Evolutionary conservation across 2,888 invertebrate species (phyloP).

Genomic region (Tyria jacobaeae): DNA sequence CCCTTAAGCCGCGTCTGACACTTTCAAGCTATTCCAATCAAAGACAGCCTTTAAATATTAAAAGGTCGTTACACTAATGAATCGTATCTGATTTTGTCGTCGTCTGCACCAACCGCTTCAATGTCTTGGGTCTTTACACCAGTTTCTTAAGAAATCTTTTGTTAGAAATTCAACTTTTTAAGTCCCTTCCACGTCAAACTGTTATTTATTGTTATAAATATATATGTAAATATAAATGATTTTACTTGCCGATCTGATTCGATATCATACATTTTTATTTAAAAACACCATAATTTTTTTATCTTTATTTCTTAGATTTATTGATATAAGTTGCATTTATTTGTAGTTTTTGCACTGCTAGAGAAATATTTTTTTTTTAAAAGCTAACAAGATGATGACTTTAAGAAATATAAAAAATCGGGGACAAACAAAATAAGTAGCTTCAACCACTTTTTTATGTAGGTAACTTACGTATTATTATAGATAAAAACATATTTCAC

Average conservation of each 20-base stretch:
- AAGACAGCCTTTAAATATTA: conserved; percentile 82
- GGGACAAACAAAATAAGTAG: no score
- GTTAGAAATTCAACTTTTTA: conserved; percentile 51
- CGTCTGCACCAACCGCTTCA: conserved; percentile 67
- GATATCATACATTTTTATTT: no score
- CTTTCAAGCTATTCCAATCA: conserved; percentile 80
- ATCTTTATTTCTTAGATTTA: no score
- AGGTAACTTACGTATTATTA: no score
- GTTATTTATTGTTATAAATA: conserved; percentile 45
- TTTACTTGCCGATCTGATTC: no score
- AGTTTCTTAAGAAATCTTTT: conserved; percentile 70
- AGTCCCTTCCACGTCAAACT: conserved; percentile 25
- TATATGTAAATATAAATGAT: no score
- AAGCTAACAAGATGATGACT: background rate
- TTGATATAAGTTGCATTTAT: background rate
- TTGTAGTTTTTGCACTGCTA: background rate
- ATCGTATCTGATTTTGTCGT: conserved; percentile 85
- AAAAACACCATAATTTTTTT: no score
- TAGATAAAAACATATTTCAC: conserved; percentile 13
- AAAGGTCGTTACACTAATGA: conserved; percentile 86
- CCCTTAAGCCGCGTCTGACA: conserved; percentile 71
- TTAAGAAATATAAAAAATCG: no score
- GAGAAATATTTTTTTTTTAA: background rate
- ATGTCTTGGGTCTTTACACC: conserved; percentile 71
- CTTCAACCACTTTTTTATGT: no score